phyloP scores from a whole-genome alignment of 2,888 invertebrate species.

The Lapara coniferarum region DNA sequence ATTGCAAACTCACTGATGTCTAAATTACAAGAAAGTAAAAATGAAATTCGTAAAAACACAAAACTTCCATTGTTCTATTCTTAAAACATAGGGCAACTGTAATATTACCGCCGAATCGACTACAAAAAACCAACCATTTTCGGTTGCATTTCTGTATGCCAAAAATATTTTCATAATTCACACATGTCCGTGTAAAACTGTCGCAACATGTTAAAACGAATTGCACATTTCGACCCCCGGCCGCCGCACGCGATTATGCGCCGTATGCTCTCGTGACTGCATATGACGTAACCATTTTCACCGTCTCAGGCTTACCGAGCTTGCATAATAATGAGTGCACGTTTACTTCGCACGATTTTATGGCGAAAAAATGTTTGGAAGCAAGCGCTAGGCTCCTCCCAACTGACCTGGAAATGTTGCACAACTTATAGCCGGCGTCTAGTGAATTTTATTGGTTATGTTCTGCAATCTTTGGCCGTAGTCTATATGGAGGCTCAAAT shows the following conservation, averaged over 20 bases:
- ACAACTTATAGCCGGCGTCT: not conserved
- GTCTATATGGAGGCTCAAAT: no score
- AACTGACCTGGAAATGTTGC: constrained; percentile 20
- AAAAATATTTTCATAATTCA: constrained; percentile 17
- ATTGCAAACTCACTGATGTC: no score
- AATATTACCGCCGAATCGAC: constrained; percentile 1
- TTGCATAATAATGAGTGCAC: constrained; percentile 58
- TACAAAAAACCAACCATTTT: not conserved
- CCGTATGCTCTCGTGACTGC: constrained; percentile 49
- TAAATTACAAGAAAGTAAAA: no score
- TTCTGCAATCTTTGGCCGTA: not conserved
- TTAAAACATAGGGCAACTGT: not conserved
- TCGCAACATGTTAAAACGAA: constrained; percentile 33
- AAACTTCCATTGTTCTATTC: not conserved
- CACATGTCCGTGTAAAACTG: constrained; percentile 19
- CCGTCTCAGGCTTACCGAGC: constrained; percentile 48
- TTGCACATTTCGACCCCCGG: constrained; percentile 41
- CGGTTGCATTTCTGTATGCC: constrained; percentile 9
- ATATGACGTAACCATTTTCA: constrained; percentile 59
- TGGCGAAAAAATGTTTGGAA: constrained; percentile 41
- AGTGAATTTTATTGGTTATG: not conserved
- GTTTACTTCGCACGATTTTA: constrained; percentile 55
- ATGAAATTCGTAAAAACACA: not conserved
- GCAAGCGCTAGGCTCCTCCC: not conserved
- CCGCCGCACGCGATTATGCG: constrained; percentile 38